phyloP scores from a whole-genome alignment of 2,797 vertebrate genomes.

The Echeneis naucrates region DNA sequence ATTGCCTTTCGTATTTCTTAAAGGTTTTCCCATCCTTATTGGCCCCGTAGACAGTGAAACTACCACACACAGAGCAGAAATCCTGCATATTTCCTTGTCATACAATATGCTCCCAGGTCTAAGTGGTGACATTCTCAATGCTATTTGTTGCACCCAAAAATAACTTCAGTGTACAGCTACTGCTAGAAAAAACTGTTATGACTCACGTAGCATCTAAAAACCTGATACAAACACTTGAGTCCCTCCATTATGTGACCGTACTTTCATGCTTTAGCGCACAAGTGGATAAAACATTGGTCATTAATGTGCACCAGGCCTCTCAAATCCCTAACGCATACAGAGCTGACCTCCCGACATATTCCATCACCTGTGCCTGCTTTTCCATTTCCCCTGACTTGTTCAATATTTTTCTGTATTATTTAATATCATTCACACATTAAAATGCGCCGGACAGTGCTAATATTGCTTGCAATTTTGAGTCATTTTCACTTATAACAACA shows the following conservation, averaged over 20 bases:
- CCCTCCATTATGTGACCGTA: conserved; percentile 57
- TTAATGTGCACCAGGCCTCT: conserved; percentile 61
- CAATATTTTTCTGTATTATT: neutral
- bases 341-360: conserved; percentile 47
- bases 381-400: conserved; percentile 1
- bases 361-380: conserved; percentile 29
- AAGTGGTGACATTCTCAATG: conserved; percentile 23
- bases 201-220: conserved; percentile 51
- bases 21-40: conserved; percentile 34
- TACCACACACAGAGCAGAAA: conserved; percentile 22
- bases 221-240: conserved; percentile 62
- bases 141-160: conserved; percentile 20
- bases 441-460: neutral
- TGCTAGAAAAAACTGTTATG: conserved; percentile 8
- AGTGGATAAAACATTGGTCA: conserved; percentile 66
- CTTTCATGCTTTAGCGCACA: conserved; percentile 49
- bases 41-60: conserved; percentile 15
- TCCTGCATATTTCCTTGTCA: conserved; percentile 45
- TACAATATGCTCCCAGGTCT: conserved; percentile 1
- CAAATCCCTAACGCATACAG: conserved; percentile 53
- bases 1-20: conserved; percentile 36
- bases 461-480: neutral
- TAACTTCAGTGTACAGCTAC: neutral
- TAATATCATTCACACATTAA: conserved; percentile 8
- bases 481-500: conserved; percentile 1